Conservation (phyloP, 2,113 vertebrate species). For the Eubucco bourcierii region DNA sequence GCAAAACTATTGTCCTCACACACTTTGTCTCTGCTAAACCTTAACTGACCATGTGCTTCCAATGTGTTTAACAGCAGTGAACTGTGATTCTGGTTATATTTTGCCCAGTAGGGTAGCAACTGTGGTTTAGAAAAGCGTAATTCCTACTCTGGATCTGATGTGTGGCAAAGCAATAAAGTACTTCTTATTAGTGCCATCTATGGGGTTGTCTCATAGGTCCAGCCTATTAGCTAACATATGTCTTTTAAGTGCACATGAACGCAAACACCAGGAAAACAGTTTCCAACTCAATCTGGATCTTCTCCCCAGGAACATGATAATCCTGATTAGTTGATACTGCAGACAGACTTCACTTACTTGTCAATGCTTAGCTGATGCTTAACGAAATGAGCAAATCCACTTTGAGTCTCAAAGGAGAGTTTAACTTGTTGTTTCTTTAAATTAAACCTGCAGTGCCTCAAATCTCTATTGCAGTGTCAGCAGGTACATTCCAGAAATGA, state of each 20-base stretch:
- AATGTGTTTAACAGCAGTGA: background rate
- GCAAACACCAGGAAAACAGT: background rate
- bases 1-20: background rate
- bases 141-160: background rate
- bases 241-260: background rate
- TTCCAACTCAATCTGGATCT: background rate
- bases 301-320: background rate
- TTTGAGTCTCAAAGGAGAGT: slow-evolving; percentile 20
- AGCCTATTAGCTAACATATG: background rate
- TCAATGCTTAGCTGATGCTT: background rate
- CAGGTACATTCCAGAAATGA: slow-evolving; percentile 36
- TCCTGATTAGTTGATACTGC: background rate
- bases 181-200: background rate
- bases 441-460: slow-evolving; percentile 12
- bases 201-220: background rate
- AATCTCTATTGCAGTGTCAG: slow-evolving; percentile 33
- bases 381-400: slow-evolving; percentile 43
- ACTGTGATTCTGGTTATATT: background rate
- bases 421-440: slow-evolving; percentile 39
- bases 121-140: background rate
- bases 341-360: slow-evolving; percentile 18
- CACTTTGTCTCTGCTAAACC: background rate
- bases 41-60: fast-evolving
- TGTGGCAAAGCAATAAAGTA: background rate
- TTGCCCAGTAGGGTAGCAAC: background rate